These are phyloP conservation scores for Melanotus villosus DNA, from an alignment of 2,888 invertebrate species.

Conservation along the genomic window DNA sequence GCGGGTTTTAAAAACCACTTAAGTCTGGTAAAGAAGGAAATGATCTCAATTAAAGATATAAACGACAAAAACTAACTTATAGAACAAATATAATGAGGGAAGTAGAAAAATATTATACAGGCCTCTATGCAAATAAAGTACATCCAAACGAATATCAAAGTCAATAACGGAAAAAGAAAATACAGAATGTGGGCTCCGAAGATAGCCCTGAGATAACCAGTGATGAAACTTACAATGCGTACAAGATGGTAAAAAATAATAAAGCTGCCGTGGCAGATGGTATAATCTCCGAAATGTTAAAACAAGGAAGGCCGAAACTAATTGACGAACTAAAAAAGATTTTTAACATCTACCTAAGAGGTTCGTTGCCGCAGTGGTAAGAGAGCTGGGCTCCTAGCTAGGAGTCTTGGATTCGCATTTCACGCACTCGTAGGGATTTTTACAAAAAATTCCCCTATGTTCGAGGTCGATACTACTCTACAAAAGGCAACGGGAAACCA, in stretches of 20 bases:
- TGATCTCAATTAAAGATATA: neutral
- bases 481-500: too few relatives aligned
- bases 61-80: neutral
- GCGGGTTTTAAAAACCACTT: neutral
- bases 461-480: too few relatives aligned
- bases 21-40: neutral
- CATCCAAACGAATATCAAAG: neutral
- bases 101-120: neutral
- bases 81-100: neutral
- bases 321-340: neutral
- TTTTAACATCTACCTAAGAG: neutral
- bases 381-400: too few relatives aligned
- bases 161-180: neutral
- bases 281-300: neutral
- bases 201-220: neutral
- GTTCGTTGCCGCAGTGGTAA: too few relatives aligned
- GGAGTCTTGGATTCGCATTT: too few relatives aligned
- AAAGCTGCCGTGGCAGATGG: neutral
- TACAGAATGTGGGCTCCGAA: constrained; percentile 3
- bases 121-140: neutral
- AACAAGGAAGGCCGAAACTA: neutral
- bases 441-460: too few relatives aligned
- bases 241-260: neutral
- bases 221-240: neutral
- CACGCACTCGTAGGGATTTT: too few relatives aligned